These are phyloP conservation scores for Calosoma granatense DNA, from an alignment of 1,140 invertebrate species.

Conservation along the genomic window DNA sequence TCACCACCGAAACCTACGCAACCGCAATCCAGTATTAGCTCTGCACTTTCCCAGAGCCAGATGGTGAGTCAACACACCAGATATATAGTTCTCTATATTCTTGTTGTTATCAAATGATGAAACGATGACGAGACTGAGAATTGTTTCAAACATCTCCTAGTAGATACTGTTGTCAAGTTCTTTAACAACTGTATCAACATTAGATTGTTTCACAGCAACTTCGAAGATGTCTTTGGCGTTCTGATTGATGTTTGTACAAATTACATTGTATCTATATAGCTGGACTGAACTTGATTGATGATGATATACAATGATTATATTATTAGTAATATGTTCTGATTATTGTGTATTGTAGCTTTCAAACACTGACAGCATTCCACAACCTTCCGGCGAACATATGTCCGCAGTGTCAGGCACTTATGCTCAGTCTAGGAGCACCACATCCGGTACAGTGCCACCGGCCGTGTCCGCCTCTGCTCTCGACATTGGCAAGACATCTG, in stretches of 20 bases:
- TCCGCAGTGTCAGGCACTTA: constrained; percentile 18
- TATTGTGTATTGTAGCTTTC: no score
- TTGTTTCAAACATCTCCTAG: neutral
- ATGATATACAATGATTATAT: no score
- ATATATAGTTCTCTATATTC: neutral
- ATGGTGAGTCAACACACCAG: no score
- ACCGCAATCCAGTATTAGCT: constrained; percentile 34
- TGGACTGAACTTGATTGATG: no score
- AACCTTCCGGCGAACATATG: constrained; percentile 28
- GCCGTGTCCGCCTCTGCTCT: constrained; percentile 20
- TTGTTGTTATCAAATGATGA: neutral
- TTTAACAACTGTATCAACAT: constrained; percentile 12
- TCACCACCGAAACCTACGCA: constrained; percentile 23
- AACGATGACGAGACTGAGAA: constrained; percentile 4
- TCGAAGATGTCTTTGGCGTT: constrained; percentile 16
- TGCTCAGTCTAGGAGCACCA: constrained; percentile 20
- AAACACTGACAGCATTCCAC: constrained; percentile 32
- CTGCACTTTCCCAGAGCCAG: constrained; percentile 30
- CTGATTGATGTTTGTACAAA: constrained; percentile 17
- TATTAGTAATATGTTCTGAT: no score
- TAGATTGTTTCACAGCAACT: neutral
- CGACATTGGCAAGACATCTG: constrained; percentile 24
- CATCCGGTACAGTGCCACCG: constrained; percentile 16
- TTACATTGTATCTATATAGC: no score
- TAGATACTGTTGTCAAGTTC: constrained; percentile 14